Base-by-base conservation (phyloP, 1,140 invertebrate genomes). In the Drosophila fuyamai region DNA sequence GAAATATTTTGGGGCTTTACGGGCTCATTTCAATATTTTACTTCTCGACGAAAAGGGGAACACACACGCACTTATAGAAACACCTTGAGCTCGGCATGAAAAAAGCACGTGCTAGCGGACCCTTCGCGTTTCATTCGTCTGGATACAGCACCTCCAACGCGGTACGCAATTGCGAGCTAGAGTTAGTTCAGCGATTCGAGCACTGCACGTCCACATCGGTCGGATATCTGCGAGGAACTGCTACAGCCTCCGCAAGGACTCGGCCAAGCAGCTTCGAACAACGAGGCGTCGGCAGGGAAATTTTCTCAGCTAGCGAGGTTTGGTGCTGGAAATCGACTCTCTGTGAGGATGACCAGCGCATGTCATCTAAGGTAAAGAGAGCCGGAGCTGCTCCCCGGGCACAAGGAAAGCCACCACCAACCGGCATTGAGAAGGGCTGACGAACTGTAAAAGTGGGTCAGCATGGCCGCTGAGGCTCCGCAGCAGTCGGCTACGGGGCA, bases 201-300 rank as follows among this genome's bases (percentile, higher is more conserved):
- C 53, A 51, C 23, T 12, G 16, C 63, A 81, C 77, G 68, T 74
- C 81, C 81, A 40, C 46, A 29, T 32, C 32, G 40, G 47, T 61
- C n/a, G 50, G 59, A 32, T 50, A 44, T 74, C 77, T 56, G 41
- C 72, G 55, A 76, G 72, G 46, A 76, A 83, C 80, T 83, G 41
- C 14, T 16, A 1, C 6, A 16, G 41, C n/a, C 41, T 43, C n/a
- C 6, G n/a, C 41, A 6, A 16, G 6, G n/a, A 16, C 14, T 41
- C 54, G n/a, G 18, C 5, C 23, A 1, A 5, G 7, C 5, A 29
- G 14, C 5, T 43, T 7, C 7, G n/a, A 8, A 14, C 40, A 14
- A n/a, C 40, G 40, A 43, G 55, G 12, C 18, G 9, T 43, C 10
- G 23, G 41, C 12, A 7, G 12, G 29, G 13, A 23, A 44, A 18